Evolutionary conservation across 1,140 invertebrate species (phyloP).

Genomic region (Zaprionus kolodkinae): DNA sequence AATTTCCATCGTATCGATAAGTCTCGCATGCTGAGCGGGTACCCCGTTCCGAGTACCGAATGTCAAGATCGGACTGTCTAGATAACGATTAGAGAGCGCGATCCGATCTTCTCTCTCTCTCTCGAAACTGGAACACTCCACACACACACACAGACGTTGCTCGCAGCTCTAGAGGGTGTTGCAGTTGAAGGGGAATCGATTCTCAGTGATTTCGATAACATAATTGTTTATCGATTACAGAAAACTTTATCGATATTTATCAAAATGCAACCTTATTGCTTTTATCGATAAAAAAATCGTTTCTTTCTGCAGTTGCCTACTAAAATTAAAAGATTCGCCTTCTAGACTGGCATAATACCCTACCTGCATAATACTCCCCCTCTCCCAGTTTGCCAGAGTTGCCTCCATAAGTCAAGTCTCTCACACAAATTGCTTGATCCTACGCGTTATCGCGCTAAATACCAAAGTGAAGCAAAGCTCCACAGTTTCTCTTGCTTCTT

Average conservation of each 20-base stretch:
- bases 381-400: too few relatives aligned
- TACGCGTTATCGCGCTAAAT: neutral
- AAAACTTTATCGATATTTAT: too few relatives aligned
- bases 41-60: conserved; percentile 8
- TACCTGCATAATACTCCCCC: neutral
- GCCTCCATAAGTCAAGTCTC: neutral
- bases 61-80: conserved; percentile 35
- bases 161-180: conserved; percentile 6
- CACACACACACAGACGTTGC: conserved; percentile 14
- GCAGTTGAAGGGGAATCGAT: too few relatives aligned
- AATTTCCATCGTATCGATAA: conserved; percentile 23
- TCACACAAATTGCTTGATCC: neutral
- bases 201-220: too few relatives aligned
- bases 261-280: too few relatives aligned
- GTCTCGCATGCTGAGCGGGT: conserved; percentile 12
- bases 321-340: too few relatives aligned
- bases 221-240: too few relatives aligned
- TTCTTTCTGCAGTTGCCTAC: too few relatives aligned
- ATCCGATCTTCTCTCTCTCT: neutral
- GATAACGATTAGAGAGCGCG: conserved; percentile 8
- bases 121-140: conserved; percentile 23
- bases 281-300: too few relatives aligned
- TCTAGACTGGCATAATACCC: too few relatives aligned
- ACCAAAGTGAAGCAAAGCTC: conserved; percentile 6
- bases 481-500: too few relatives aligned